Evolutionary conservation across 2,888 invertebrate species (phyloP), one percentile per base, ranked within the genome.

Genomic region (Eilema depressum): DNA sequence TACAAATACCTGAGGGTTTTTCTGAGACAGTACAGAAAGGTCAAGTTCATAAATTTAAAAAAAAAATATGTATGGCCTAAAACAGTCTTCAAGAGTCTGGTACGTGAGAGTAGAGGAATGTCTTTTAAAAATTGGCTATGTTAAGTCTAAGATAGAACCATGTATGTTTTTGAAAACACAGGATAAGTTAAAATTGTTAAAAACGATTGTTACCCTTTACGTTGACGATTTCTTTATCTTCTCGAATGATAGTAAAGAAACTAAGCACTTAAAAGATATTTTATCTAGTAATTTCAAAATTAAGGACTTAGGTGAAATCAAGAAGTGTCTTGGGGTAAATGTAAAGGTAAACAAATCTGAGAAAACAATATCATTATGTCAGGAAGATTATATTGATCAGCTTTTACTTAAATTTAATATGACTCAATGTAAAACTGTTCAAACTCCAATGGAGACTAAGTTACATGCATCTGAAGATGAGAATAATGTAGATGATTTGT

Each of bases 191-290:
- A 33, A 33, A 10, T 7, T 7, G 4, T 30, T 30, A 30, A 65
- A 30, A 11, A 65, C n/a, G 3, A 56, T 65, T 26, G 26, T 65
- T 47, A 20, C 30, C 12, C 12, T 65, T 2, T 65, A 26, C 53
- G 57, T 66, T 2, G 59, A 66, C 12, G 66, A 66, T 66, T 59
- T 66, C 17, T 66, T 59, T 20, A 17, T 59, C 23, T 66, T 59
- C 20, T 59, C 66, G 1, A 59, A 37, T n/a, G 33, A 59, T 59
- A 37, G 20, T 3, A n/a, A 2, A 23, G 64, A 56, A n/a, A 65
- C 56, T 11, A 26, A 53, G 26, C 3, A 14, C 14, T 47, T 63
- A 20, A 63, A 63, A 25, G 1, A 47, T 3, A 14, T 17, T 25
- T 63, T 63, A 25, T 10, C 23, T 33, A 37, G 12, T 25, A 2